Evolutionary conservation across 2,797 vertebrate species (phyloP).

Genomic region (Falco naumanni): DNA sequence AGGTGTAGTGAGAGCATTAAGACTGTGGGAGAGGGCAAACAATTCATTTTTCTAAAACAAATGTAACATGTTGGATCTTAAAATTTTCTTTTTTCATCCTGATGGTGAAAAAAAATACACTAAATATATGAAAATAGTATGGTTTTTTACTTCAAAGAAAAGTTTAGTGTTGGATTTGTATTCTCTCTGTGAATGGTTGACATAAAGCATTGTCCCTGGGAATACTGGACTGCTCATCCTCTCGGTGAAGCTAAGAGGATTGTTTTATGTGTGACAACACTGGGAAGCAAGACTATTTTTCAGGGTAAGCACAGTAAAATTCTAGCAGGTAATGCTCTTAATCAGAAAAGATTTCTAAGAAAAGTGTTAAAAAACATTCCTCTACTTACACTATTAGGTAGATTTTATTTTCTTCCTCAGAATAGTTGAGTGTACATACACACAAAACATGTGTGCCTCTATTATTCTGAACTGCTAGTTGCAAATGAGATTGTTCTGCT

Average conservation of each 20-base stretch:
- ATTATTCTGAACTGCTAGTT: background rate
- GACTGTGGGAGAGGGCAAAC: background rate
- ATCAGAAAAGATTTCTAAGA: background rate
- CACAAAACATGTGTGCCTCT: background rate
- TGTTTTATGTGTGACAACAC: background rate
- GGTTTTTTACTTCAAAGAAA: background rate
- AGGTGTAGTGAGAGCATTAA: background rate
- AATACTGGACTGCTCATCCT: background rate
- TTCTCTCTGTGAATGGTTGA: background rate
- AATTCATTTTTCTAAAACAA: background rate
- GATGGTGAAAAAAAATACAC: background rate
- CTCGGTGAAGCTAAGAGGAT: background rate
- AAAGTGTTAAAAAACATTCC: background rate
- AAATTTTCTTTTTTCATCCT: background rate
- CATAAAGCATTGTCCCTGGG: background rate
- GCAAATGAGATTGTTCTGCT: background rate
- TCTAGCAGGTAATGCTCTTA: background rate
- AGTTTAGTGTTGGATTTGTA: background rate
- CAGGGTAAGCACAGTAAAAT: background rate
- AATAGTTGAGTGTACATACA: background rate
- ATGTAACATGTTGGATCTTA: background rate
- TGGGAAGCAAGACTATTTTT: background rate
- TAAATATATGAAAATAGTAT: background rate
- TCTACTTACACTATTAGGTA: background rate
- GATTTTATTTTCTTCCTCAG: slow-evolving; percentile 41